A percentile compares a stretch with the other conserved stretches of the same genome.
phyloP scores from a whole-genome alignment of 2,113 vertebrate genomes.

The Lates calcarifer region DNA sequence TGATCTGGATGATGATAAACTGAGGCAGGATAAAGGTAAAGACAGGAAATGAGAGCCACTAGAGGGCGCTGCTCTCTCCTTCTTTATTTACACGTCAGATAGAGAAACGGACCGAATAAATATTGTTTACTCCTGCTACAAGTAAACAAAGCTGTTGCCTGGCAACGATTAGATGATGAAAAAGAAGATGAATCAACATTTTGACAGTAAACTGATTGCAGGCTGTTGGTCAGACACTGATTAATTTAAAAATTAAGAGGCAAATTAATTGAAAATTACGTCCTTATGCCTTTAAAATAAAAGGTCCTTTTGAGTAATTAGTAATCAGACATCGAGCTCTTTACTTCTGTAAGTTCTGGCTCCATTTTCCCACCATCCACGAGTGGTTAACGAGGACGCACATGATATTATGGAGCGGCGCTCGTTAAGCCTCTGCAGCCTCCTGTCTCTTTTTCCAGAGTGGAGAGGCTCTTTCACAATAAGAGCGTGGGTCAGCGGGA shows the following conservation, averaged over 20 bases:
- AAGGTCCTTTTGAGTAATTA: background rate
- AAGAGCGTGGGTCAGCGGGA: constrained; percentile 24
- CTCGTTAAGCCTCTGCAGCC: background rate
- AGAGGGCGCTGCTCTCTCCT: background rate
- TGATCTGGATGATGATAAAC: too few species aligned
- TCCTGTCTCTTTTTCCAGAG: background rate
- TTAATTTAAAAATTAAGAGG: too few species aligned
- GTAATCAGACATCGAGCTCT: background rate
- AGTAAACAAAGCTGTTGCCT: background rate
- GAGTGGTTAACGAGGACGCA: background rate
- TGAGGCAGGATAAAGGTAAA: too few species aligned
- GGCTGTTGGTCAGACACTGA: too few species aligned
- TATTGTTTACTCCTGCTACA: background rate
- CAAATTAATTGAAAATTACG: too few species aligned
- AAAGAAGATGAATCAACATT: too few species aligned
- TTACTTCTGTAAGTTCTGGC: background rate
- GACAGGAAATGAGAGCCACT: background rate
- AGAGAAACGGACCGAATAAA: background rate
- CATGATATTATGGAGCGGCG: background rate
- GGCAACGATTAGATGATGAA: background rate
- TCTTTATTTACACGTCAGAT: background rate
- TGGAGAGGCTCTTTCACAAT: constrained; percentile 55
- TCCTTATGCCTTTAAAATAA: background rate
- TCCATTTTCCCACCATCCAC: background rate
- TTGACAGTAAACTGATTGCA: too few species aligned